Base-by-base conservation (phyloP, 2,113 vertebrate species). In the Lamprotornis superbus region DNA sequence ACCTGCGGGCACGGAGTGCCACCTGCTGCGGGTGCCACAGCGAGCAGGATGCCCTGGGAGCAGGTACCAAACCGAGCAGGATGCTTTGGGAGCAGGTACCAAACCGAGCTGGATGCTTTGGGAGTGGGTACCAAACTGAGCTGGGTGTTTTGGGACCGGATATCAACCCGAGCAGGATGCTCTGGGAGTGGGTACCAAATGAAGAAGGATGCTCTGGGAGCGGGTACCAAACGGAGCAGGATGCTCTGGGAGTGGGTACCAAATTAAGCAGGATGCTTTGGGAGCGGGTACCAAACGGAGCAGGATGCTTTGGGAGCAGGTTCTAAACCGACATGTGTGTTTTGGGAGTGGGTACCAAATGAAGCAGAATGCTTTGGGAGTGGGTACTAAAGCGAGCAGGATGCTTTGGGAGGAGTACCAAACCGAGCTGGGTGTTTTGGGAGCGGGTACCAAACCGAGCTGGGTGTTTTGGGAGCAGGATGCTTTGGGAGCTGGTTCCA, bases 151-250 rank as follows among this genome's bases (percentile, higher is more conserved):
- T 52, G 12, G 53, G 28, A 22, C 53, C 4, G 16, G 70, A 9
- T 24, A 12, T 18, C 18, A 1, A 50, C 0, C 18, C 0, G 22
- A 27, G 39, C n/a, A 3, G 5, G 5, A 4, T 4, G 20, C 4
- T 35, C 2, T 7, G 3, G 68, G 68, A 39, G 46, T 3, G 5
- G 11, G 7, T 5, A 7, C 37, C 16, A 25, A 9, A n/a, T 3
- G 0, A 19, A 49, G 68, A 46, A 5, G 3, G 64, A 4, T 5
- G n/a, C 19, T 46, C 6, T 68, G 46, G 28, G 49, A 53, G 8
- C 23, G 1, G 23, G 12, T 33, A 5, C 13, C 19, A 10, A 27
- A 49, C 47, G 22, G 3, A 20, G 68, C 37, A 4, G 3, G 65
- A 3, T 4, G 37, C 24, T 42, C 2, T 12, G 55, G 73, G 42